These are phyloP conservation scores for Micrasema longulum DNA, from an alignment of 1,140 invertebrate species.

Conservation along the genomic window DNA sequence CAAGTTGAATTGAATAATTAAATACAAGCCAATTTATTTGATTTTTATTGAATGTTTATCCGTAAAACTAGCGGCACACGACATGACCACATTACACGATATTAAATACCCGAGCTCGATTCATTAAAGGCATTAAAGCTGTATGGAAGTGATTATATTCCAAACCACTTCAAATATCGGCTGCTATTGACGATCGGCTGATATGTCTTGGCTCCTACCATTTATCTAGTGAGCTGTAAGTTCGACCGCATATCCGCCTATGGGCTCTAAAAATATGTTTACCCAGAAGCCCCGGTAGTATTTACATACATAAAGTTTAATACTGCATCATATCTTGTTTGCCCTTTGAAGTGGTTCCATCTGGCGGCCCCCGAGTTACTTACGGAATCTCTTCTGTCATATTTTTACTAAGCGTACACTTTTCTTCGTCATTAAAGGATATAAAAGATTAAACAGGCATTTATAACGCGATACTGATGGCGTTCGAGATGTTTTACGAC, in stretches of 20 bases:
- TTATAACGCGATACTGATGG: slow-evolving; percentile 41
- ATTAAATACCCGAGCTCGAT: no score
- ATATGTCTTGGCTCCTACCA: slow-evolving; percentile 1
- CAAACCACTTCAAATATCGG: slow-evolving; percentile 29
- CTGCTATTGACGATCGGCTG: slow-evolving; percentile 12
- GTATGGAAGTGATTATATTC: slow-evolving; percentile 24
- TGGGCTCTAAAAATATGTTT: slow-evolving; percentile 22
- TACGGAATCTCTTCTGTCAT: slow-evolving; percentile 32
- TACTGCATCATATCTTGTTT: slow-evolving; percentile 8
- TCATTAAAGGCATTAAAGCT: slow-evolving; percentile 16
- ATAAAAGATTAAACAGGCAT: slow-evolving; percentile 47
- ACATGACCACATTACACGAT: no score
- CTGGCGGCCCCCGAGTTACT: slow-evolving; percentile 46
- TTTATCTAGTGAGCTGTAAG: neutral
- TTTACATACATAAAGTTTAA: slow-evolving; percentile 9
- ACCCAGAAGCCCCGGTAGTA: slow-evolving; percentile 19
- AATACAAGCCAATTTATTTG: no score
- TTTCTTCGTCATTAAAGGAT: slow-evolving; percentile 46
- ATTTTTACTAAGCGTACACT: slow-evolving; percentile 39
- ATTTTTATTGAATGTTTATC: no score
- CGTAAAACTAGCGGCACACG: no score
- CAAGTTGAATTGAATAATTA: no score
- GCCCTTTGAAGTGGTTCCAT: slow-evolving; percentile 52
- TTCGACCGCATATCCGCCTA: slow-evolving; percentile 29
- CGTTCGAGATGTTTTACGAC: slow-evolving; percentile 40